Conservation (phyloP, 2,113 vertebrate genomes). For the Galbula dea region DNA sequence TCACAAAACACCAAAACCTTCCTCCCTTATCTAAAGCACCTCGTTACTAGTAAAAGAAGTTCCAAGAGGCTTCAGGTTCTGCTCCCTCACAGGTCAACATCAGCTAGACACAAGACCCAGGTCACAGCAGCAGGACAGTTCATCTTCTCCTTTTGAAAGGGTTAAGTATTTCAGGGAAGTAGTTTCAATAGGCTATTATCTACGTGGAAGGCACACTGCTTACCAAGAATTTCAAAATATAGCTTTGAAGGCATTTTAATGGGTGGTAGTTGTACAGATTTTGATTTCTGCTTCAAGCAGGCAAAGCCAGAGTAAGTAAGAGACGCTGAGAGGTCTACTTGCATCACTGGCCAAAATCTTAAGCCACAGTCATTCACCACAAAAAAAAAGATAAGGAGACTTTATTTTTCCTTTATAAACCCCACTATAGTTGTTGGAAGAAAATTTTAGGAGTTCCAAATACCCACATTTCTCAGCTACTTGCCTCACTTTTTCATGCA, state of each 20-base stretch:
- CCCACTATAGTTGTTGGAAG: background rate
- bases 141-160: background rate
- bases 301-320: background rate
- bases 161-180: background rate
- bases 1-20: background rate
- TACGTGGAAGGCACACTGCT: background rate
- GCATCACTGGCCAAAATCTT: background rate
- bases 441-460: background rate
- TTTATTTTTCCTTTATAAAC: background rate
- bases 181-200: background rate
- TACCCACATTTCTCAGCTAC: slow-evolving; percentile 22
- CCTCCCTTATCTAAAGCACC: background rate
- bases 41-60: background rate
- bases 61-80: background rate
- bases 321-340: background rate
- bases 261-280: background rate
- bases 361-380: background rate
- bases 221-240: background rate
- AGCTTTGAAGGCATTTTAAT: background rate
- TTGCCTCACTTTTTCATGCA: slow-evolving; percentile 19
- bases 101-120: background rate
- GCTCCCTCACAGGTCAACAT: background rate
- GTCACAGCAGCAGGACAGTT: background rate
- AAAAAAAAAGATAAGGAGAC: background rate
- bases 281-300: background rate